phyloP scores from a whole-genome alignment of 2,888 invertebrate genomes.

The Tryphoninae sp. region DNA sequence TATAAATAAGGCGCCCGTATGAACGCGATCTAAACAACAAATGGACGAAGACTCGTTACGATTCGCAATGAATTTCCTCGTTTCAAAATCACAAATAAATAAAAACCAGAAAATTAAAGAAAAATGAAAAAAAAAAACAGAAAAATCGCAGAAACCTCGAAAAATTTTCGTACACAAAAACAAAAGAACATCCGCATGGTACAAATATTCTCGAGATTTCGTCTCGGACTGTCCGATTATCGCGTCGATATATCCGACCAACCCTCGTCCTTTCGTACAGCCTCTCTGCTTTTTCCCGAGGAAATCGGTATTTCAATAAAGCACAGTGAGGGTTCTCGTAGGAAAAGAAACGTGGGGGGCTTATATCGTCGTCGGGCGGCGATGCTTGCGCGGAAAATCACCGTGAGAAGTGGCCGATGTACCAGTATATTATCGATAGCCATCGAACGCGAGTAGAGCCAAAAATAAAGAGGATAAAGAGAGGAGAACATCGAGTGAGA shows the following conservation, averaged over 20 bases:
- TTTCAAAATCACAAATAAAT: too few relatives aligned
- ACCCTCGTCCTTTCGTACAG: not conserved
- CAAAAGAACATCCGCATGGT: not conserved
- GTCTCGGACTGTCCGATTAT: conserved; percentile 11
- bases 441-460: conserved; percentile 64
- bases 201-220: conserved; percentile 12
- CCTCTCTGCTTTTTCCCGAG: not conserved
- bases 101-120: not conserved
- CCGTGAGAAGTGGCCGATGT: conserved; percentile 42
- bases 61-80: too few relatives aligned
- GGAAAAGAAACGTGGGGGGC: conserved; percentile 59
- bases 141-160: not conserved
- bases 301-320: conserved; percentile 74
- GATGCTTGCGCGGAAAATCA: conserved; percentile 24
- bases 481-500: conserved; percentile 18
- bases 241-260: not conserved
- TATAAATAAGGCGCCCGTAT: conserved; percentile 26
- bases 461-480: conserved; percentile 46
- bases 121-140: not conserved
- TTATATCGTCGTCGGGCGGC: conserved; percentile 57
- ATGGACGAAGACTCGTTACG: not conserved
- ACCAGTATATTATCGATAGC: conserved; percentile 48
- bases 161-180: not conserved
- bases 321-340: conserved; percentile 67
- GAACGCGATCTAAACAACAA: not conserved